Base-by-base conservation (phyloP, 2,113 vertebrate species). In the Tylochromis polylepis region DNA sequence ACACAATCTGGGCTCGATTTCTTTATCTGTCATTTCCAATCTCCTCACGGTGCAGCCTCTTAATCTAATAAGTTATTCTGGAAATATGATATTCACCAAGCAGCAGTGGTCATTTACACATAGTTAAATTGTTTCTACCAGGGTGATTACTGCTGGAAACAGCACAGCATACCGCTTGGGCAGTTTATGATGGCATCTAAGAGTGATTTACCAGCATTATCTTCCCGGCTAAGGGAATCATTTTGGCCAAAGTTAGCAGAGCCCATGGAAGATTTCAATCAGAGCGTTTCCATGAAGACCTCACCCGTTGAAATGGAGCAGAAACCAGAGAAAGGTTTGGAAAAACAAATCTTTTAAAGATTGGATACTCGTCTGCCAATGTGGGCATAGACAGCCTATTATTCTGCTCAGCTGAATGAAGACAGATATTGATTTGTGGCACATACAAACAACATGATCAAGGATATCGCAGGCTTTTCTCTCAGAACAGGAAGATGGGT, bases 81-180 rank as follows among this genome's bases (percentile, higher is more conserved):
- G 87, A 94, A 93, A 92, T 94, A 86, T 87, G 89, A 95, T 93
- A 92, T 84, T 80, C 91, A 85, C 94, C 58, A 70, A 90, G 92
- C 87, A 88, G 83, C 88, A 77, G 83, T 90, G 91, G 93, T 94
- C 93, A 92, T 95, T 93, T 94, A 94, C 89, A 94, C 88, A 87
- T 86, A 93, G 91, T 94, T 93, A 94, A 86, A 86, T 92, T 94
- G 89, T 93, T 94, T 90, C 92, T 84, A 92, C 78, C 36, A 36
- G 29, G 62, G 89, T 93, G 94, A 95, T 94, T 91, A 94, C 83
- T 87, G 62, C 84, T 95, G 93, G 94, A 92, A 94, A 94, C 87
- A 90, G 86, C 84, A 87, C 84, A 49, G 85, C 46, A 58, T 80
- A 85, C 86, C 57, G 12, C 91, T 91, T 29, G 11, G 83, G 84